Evolutionary conservation across 2,888 invertebrate genomes (phyloP).

Genomic region (Fabriciana adippe): DNA sequence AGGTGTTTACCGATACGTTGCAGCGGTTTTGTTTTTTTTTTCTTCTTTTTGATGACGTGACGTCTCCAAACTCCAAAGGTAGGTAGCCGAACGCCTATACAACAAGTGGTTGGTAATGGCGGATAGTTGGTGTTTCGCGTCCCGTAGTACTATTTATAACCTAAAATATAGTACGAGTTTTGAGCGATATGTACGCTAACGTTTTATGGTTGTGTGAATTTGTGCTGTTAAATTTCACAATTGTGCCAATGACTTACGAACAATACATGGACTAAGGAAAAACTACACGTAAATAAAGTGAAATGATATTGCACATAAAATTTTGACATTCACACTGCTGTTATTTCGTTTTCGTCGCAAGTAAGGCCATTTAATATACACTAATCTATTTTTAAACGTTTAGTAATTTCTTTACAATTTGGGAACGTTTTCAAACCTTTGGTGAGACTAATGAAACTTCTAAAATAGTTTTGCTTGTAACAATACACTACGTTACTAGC

Average conservation of each 20-base stretch:
- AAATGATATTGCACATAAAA: constrained; percentile 81
- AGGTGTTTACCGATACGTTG: constrained; percentile 44
- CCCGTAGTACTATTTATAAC: constrained; percentile 83
- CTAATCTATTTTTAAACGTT: constrained; percentile 83
- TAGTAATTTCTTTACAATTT: constrained; percentile 80
- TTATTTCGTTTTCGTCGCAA: constrained; percentile 82
- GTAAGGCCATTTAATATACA: constrained; percentile 83
- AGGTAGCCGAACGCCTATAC: constrained; percentile 59
- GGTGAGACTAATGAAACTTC: constrained; percentile 78
- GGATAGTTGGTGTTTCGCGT: constrained; percentile 81
- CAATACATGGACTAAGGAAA: constrained; percentile 72
- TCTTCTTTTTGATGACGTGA: constrained; percentile 76
- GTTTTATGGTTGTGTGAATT: constrained; percentile 78
- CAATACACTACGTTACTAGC: constrained; percentile 68
- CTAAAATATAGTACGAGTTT: constrained; percentile 83
- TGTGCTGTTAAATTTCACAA: constrained; percentile 76
- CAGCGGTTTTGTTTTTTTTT: constrained; percentile 48
- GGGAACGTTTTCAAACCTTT: constrained; percentile 75
- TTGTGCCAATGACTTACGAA: constrained; percentile 78
- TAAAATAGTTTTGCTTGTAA: constrained; percentile 74
- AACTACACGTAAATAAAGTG: constrained; percentile 73
- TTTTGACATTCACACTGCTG: constrained; percentile 82
- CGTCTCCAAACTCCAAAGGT: constrained; percentile 64
- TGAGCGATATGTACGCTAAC: constrained; percentile 82
- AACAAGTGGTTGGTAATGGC: constrained; percentile 81